Conservation (phyloP, 2,113 vertebrate species). For the Hyperopisus bebe region DNA sequence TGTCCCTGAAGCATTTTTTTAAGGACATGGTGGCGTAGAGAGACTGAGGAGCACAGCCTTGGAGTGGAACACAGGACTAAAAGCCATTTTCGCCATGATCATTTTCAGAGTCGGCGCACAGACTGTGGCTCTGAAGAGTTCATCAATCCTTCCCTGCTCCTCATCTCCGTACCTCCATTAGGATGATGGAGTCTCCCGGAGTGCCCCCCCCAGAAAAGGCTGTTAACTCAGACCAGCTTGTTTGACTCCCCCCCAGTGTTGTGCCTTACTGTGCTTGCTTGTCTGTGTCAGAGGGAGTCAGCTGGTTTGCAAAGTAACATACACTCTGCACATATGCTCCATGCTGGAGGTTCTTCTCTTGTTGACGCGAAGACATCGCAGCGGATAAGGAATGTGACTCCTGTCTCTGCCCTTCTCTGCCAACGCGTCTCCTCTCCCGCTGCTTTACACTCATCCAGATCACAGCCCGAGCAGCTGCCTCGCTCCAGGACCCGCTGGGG, state of each 20-base stretch:
- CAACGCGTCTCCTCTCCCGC: neutral
- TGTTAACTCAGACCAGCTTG: neutral
- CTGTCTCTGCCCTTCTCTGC: neutral
- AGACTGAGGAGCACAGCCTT: neutral
- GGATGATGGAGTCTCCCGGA: neutral
- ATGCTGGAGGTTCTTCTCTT: neutral
- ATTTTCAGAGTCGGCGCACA: neutral
- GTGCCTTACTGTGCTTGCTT: neutral
- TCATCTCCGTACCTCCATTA: neutral
- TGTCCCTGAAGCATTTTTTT: neutral
- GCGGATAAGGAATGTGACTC: neutral
- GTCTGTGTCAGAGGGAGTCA: neutral
- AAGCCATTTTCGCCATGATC: neutral
- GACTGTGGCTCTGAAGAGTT: neutral
- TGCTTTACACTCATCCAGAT: neutral
- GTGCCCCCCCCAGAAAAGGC: neutral
- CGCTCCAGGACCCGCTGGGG: neutral
- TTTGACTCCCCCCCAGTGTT: neutral
- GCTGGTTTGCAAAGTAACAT: neutral
- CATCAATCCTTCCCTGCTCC: neutral
- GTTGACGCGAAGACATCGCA: neutral
- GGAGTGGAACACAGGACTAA: neutral
- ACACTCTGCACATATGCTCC: neutral
- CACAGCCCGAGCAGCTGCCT: neutral
- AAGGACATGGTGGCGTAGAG: neutral